Percentiles rank a stretch among this genome's conserved stretches.
Conservation (phyloP, 2,797 vertebrate species). For the Gallirallus australis region DNA sequence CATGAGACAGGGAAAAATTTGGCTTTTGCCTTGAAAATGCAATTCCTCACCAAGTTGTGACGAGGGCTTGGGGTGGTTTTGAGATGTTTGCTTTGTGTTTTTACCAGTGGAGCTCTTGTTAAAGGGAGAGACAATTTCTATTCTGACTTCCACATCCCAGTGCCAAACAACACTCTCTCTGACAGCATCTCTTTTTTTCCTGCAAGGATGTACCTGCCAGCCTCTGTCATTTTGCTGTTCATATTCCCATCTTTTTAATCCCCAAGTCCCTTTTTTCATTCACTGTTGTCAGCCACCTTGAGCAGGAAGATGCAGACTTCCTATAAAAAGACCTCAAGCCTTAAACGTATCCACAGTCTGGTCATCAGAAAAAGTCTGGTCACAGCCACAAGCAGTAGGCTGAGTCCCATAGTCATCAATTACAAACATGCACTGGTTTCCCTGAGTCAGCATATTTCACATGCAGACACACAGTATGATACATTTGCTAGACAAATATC, state of each 20-base stretch:
- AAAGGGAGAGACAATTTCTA: background rate
- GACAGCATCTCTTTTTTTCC: constrained; percentile 1
- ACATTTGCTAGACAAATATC: background rate
- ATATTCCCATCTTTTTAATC: constrained; percentile 21
- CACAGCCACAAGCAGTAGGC: background rate
- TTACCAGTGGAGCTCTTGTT: background rate
- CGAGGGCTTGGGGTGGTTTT: background rate
- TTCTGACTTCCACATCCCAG: background rate
- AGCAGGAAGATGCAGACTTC: background rate
- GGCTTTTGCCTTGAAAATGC: background rate
- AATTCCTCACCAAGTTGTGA: background rate
- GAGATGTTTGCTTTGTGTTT: constrained; percentile 17
- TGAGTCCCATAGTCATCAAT: background rate
- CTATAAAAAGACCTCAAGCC: background rate
- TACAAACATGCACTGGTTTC: background rate
- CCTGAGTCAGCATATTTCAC: background rate
- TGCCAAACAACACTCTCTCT: background rate
- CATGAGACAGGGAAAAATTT: background rate
- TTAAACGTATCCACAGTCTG: background rate
- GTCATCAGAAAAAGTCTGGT: background rate
- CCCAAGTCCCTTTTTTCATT: background rate
- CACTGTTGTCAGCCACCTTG: background rate
- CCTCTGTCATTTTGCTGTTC: constrained; percentile 19
- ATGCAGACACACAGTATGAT: background rate
- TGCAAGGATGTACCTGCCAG: constrained; percentile 9